Evolutionary conservation across 2,888 invertebrate species (phyloP).

Genomic region (Dione vanillae): DNA sequence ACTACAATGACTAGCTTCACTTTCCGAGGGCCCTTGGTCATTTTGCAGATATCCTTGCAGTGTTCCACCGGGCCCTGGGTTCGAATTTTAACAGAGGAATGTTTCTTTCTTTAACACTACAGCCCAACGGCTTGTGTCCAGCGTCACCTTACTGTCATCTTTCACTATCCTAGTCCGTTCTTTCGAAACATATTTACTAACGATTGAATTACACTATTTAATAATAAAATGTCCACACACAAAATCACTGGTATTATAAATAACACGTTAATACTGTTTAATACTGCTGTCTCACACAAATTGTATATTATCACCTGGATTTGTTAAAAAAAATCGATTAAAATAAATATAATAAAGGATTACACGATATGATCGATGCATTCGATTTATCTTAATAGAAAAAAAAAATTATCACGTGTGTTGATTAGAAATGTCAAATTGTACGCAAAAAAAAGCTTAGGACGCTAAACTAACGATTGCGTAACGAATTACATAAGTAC

Average conservation of each 20-base stretch:
- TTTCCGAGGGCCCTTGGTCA: slow-evolving; percentile 85
- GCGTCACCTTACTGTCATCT: slow-evolving; percentile 74
- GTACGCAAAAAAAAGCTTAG: slow-evolving; percentile 21
- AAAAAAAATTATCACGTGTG: slow-evolving; percentile 46
- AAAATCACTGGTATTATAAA: slow-evolving; percentile 53
- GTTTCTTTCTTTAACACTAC: slow-evolving; percentile 67
- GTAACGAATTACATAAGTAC: slow-evolving; percentile 50
- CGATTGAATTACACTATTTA: slow-evolving; percentile 59
- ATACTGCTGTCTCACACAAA: slow-evolving; percentile 47
- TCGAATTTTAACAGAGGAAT: slow-evolving; percentile 81
- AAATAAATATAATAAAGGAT: slow-evolving; percentile 55
- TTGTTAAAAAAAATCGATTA: slow-evolving; percentile 39
- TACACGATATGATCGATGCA: slow-evolving; percentile 59
- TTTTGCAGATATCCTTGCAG: slow-evolving; percentile 80
- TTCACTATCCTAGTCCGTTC: slow-evolving; percentile 63
- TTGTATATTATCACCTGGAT: slow-evolving; percentile 48
- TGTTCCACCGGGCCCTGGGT: slow-evolving; percentile 79
- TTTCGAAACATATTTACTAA: slow-evolving; percentile 58
- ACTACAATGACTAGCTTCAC: slow-evolving; percentile 85
- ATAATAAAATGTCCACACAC: slow-evolving; percentile 62
- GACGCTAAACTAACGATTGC: not conserved
- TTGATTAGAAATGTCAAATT: slow-evolving; percentile 1
- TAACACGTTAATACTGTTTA: slow-evolving; percentile 51
- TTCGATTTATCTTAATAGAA: slow-evolving; percentile 48
- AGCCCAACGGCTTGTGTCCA: slow-evolving; percentile 65